Evolutionary conservation across 2,797 vertebrate species (phyloP).

Genomic region (Moxostoma hubbsi): DNA sequence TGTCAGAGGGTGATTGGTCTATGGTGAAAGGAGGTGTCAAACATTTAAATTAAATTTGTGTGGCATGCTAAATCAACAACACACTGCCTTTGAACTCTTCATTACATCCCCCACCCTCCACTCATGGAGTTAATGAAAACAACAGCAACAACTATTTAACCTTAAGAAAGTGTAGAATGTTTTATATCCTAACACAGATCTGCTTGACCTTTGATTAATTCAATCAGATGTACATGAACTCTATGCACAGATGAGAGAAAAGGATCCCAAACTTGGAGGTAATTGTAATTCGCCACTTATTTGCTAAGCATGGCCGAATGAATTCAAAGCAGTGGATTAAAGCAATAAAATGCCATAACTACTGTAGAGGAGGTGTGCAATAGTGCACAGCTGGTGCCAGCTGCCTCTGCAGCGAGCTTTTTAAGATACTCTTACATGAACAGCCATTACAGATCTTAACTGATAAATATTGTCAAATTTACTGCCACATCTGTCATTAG

Average conservation of each 20-base stretch:
- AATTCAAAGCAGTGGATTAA: slow-evolving; percentile 49
- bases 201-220: slow-evolving; percentile 48
- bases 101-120: neutral
- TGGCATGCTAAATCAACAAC: neutral
- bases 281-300: slow-evolving; percentile 49
- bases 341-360: slow-evolving; percentile 48
- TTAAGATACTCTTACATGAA: slow-evolving; percentile 32
- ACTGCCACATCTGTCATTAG: slow-evolving; percentile 9
- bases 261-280: slow-evolving; percentile 19
- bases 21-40: neutral
- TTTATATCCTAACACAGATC: slow-evolving; percentile 40
- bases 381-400: slow-evolving; percentile 15
- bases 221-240: slow-evolving; percentile 20
- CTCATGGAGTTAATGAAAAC: slow-evolving; percentile 11
- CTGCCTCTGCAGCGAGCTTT: slow-evolving; percentile 30
- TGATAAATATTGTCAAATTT: slow-evolving; percentile 13
- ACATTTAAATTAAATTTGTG: slow-evolving; percentile 9
- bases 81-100: neutral
- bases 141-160: slow-evolving; percentile 1
- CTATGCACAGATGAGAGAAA: neutral
- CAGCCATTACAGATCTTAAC: neutral
- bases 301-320: slow-evolving; percentile 44
- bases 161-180: slow-evolving; percentile 5
- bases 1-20: neutral
- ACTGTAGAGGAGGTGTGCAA: neutral